Evolutionary conservation across 2,797 vertebrate species (phyloP).

Genomic region (Capromys pilorides): DNA sequence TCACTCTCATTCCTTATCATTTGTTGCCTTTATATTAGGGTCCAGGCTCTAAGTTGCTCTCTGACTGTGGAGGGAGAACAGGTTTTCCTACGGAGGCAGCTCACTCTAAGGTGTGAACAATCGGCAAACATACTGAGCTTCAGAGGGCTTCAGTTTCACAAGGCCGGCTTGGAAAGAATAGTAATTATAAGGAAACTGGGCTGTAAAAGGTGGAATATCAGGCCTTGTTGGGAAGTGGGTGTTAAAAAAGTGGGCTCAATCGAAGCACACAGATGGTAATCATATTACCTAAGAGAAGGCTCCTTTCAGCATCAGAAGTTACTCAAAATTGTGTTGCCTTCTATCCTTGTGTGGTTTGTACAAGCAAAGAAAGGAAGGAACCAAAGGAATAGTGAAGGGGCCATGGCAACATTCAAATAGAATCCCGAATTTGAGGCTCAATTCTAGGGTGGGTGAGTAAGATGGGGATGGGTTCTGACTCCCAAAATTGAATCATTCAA

Average conservation of each 20-base stretch:
- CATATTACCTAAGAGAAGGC: neutral
- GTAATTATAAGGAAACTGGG: neutral
- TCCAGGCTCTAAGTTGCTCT: neutral
- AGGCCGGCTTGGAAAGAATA: neutral
- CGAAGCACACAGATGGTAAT: neutral
- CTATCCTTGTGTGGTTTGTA: neutral
- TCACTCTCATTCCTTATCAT: neutral
- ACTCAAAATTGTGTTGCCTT: neutral
- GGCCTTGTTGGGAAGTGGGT: neutral
- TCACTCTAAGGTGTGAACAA: neutral
- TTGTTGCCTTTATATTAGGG: neutral
- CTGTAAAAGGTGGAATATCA: neutral
- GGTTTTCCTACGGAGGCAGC: neutral
- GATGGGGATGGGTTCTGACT: neutral
- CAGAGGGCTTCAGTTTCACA: neutral
- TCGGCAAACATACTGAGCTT: neutral
- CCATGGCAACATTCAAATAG: neutral
- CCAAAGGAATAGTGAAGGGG: neutral
- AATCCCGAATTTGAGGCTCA: neutral
- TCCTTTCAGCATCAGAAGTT: neutral
- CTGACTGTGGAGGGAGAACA: neutral
- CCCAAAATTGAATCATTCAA: slow-evolving; percentile 53
- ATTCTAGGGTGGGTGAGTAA: neutral
- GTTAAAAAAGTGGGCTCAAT: neutral
- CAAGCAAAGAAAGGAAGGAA: neutral